Evolutionary conservation across 2,113 vertebrate genomes (phyloP), one percentile per base, ranked within the genome.

Genomic region (Lanius collurio): DNA sequence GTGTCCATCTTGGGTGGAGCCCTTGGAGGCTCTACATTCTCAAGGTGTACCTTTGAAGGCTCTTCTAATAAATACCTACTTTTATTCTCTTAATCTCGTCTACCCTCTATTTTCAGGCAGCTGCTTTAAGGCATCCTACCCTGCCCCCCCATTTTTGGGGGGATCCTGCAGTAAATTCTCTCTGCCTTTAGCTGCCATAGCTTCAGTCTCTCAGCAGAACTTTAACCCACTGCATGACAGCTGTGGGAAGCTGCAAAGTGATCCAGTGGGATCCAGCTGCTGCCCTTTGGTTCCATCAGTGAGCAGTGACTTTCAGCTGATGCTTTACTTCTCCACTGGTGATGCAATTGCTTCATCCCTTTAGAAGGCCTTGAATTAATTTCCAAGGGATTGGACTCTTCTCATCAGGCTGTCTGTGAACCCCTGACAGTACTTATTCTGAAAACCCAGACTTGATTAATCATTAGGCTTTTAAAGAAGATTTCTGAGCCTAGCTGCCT

Each of bases 391-490:
- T 94, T 95, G 74, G 49, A 9, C 42, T 92, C 57, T 81, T 89
- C 89, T 96, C 88, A 94, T 97, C 94, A 93, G 90, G 83, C 85
- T 78, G 73, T 37, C 86, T 84, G 53, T 89, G 70, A 37, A 87
- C 82, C 88, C 44, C 68, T 92, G 69, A 64, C 65, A 83, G 50
- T 28, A 82, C 73, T 95, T 97, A 94, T 89, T 49, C 78, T 91
- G 62, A 64, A 88, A 93, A 87, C 65, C 14, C 71, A 93, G 83
- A 71, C 71, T 77, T 91, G 95, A 96, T 94, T 97, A 93, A 97
- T 97, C 87, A 94, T 96, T 97, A 96, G 78, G 57, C 81, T 93
- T 96, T 93, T 82, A 91, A 97, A 96, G 92, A 93, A 91, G 95
- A 95, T 91, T 95, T 93, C 53, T 14, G 63, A 76, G 49, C 80